Base-by-base conservation (phyloP, 2,113 vertebrate species). In the Ibidorhyncha struthersii region DNA sequence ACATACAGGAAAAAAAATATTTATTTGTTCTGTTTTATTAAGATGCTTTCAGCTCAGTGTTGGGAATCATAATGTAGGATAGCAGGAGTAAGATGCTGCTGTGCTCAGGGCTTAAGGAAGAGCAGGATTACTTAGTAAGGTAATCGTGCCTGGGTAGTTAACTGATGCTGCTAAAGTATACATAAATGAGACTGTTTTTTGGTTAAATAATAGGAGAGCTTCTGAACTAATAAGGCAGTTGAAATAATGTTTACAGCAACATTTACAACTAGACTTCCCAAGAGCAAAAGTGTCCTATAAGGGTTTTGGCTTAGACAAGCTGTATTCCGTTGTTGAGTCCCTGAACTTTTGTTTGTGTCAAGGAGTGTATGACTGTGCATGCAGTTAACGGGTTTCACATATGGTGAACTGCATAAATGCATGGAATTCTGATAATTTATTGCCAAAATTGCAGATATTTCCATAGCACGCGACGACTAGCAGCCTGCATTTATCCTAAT, bases 401-500 rank as follows among this genome's bases (percentile, higher is more conserved):
- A 29, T 9, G 5, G 52, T 26, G n/a, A 90, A 8, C 50, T 58
- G 36, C 83, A 47, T 53, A 59, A 84, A 71, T 34, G 83, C n/a
- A 8, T 61, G 94, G 61, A 71, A 69, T 87, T 47, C 43, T 20
- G 52, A 12, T 59, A 34, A 74, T n/a, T 56, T n/a, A 10, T 38
- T 73, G 76, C 86, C 47, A 34, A 27, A 55, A 36, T 8, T 26
- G 86, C 40, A 29, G 76, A 3, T 77, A 32, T 72, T 93, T 86
- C 86, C 49, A 40, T 77, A 56, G 82, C 89, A 49, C 1, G 0
- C 0, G 4, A 47, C 0, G 0, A 6, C 30, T 36, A 5, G 40
- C 55, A 32, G 58, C 49, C 53, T 66, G 56, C 58, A 4, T 67
- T 90, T 80, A 49, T 30, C 53, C 50, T 41, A 19, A 62, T 82